These are phyloP conservation scores for Wiebesia pumilae DNA, from an alignment of 1,140 invertebrate genomes.

Conservation along the genomic window DNA sequence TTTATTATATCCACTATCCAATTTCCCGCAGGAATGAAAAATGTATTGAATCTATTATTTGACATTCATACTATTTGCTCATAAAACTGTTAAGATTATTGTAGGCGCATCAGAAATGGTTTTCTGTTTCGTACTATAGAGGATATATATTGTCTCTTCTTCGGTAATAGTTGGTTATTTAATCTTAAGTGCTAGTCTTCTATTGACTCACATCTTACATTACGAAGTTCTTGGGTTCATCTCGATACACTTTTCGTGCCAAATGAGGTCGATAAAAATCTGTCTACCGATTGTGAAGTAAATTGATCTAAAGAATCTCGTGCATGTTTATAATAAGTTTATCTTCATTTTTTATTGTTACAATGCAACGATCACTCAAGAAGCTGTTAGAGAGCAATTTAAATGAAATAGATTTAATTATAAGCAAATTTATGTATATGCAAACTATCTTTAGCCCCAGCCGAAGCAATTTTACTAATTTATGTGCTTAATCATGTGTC, in stretches of 20 bases:
- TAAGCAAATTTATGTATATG: too few species aligned
- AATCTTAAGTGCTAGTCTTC: background rate
- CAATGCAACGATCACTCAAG: too few species aligned
- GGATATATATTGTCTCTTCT: too few species aligned
- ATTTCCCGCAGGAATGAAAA: background rate
- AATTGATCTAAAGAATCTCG: background rate
- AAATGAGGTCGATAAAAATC: background rate
- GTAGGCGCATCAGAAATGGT: background rate
- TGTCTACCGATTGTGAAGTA: background rate
- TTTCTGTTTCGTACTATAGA: background rate
- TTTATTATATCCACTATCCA: background rate
- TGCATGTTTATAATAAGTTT: background rate
- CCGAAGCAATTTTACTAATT: too few species aligned
- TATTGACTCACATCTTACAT: background rate
- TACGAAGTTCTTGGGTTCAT: background rate
- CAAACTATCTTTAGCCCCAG: too few species aligned
- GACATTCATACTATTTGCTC: background rate
- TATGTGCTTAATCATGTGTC: too few species aligned
- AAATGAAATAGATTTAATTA: too few species aligned
- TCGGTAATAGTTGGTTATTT: too few species aligned
- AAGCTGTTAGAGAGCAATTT: too few species aligned
- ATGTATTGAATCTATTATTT: background rate
- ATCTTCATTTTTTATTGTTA: too few species aligned
- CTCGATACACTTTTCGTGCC: background rate
- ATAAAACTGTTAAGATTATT: background rate